Conservation (phyloP, 30 jellyfish, hydroid and myxozoan species). For the Pseudorhiza aurosa region DNA sequence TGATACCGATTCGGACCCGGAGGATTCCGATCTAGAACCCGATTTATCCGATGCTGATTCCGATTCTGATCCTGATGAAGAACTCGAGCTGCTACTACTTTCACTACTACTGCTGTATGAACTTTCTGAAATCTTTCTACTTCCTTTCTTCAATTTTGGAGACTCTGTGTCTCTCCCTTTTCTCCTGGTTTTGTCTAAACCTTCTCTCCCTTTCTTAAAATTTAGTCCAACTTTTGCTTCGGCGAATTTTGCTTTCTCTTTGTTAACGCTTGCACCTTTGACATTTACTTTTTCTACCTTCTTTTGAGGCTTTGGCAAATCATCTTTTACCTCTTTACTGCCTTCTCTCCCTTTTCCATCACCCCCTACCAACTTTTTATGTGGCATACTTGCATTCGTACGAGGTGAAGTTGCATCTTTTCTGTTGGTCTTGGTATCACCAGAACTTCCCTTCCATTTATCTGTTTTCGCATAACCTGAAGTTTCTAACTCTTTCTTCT, state of each 20-base stretch:
- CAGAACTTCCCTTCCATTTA: background rate
- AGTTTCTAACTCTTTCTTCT: background rate
- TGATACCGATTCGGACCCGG: constrained; percentile 13
- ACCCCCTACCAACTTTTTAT: no score
- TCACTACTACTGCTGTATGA: constrained; percentile 24
- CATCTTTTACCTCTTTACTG: background rate
- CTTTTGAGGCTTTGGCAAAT: no score
- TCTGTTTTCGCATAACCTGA: background rate
- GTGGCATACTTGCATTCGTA: no score
- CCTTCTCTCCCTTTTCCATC: background rate
- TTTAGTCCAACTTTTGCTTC: background rate
- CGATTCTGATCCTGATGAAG: constrained; percentile 32
- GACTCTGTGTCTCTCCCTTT: background rate
- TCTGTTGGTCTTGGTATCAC: background rate
- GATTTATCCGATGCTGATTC: constrained; percentile 43
- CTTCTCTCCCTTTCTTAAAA: background rate
- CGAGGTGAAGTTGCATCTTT: no score
- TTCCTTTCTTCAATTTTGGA: background rate
- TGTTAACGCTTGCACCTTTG: no score
- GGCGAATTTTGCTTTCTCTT: background rate
- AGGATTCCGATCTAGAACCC: background rate
- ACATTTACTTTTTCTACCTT: background rate
- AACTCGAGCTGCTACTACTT: constrained; percentile 37
- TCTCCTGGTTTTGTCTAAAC: background rate
- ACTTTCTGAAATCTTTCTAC: constrained; percentile 10